A percentile compares a stretch with the other conserved stretches of the same genome.
Conservation (phyloP, 2,113 vertebrate species). For the Entomyzon cyanotis region DNA sequence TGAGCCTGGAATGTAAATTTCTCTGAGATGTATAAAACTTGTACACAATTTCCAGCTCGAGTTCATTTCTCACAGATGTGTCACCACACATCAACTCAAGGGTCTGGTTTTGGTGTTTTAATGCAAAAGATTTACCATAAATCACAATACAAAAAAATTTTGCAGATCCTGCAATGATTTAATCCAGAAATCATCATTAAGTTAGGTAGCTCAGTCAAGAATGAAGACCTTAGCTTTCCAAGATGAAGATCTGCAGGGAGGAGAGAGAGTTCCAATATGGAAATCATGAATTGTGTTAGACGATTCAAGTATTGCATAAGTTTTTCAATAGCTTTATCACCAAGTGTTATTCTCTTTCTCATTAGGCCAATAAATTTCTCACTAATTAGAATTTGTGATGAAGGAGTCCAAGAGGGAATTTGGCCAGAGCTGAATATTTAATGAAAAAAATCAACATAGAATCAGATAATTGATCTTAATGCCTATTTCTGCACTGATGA, state of each 20-base stretch:
- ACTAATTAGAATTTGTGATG: background rate
- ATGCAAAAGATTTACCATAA: background rate
- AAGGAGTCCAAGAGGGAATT: background rate
- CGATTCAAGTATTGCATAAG: background rate
- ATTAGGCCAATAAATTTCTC: background rate
- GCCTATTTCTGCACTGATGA: background rate
- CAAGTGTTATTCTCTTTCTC: background rate
- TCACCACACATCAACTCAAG: background rate
- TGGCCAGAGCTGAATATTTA: background rate
- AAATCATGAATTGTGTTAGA: background rate
- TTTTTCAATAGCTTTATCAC: background rate
- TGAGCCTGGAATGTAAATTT: background rate
- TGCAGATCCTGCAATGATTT: background rate
- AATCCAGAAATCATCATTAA: background rate
- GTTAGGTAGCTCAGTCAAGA: background rate
- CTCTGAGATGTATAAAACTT: background rate
- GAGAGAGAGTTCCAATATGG: background rate
- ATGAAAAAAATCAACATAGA: background rate
- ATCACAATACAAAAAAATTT: background rate
- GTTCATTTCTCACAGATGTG: background rate
- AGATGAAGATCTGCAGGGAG: background rate
- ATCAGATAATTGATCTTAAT: background rate
- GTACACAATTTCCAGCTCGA: background rate
- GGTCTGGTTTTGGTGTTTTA: background rate
- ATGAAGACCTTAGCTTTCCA: background rate